Evolutionary conservation across 2,888 invertebrate species (phyloP), one percentile per base, ranked within the genome.

Genomic region (Phyllotreta striolata): DNA sequence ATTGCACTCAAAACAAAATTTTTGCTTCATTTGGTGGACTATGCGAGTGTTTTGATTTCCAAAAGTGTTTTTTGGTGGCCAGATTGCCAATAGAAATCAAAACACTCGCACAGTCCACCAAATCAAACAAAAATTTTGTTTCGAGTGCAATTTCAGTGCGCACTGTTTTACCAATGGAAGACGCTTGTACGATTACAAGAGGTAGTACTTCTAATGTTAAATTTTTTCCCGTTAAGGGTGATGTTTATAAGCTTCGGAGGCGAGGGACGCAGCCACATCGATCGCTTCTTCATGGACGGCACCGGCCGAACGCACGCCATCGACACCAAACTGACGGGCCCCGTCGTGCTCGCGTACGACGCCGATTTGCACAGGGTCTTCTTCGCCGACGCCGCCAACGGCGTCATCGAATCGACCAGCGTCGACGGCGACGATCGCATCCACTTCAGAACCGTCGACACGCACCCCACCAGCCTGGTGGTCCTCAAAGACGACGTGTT

Each of bases 271-370:
- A 76, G 78, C 10, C 87, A 88, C 67, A 89, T 95, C 37, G 89
- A 91, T 75, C 85, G 87, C 63, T 83, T 91, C 64, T 83, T 86
- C 0, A 85, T 93, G 81, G 88, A 90, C 71, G 93, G 93, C 0
- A 78, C 82, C 0, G 86, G 84, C 9, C 73, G 82, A 54, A 78
- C 78, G 1, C 83, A 83, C 64, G 66, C 84, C 0, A 76, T 83
- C 1, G 83, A 83, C 43, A 72, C 77, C 7, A 77, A 78, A 3
- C 70, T 85, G 7, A 34, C 77, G 73, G 86, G 89, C 54, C 85
- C 88, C 7, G 81, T 89, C 37, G 79, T 81, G 66, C 77, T 85
- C 70, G 76, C 72, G 77, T 91, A 89, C 75, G 87, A 89, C 66
- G 79, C 80, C 8, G 81, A 85, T 13, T 76, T 85, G 38, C 84